Evolutionary conservation across 2,888 invertebrate species (phyloP).

Genomic region (Dichetophora obliterata): DNA sequence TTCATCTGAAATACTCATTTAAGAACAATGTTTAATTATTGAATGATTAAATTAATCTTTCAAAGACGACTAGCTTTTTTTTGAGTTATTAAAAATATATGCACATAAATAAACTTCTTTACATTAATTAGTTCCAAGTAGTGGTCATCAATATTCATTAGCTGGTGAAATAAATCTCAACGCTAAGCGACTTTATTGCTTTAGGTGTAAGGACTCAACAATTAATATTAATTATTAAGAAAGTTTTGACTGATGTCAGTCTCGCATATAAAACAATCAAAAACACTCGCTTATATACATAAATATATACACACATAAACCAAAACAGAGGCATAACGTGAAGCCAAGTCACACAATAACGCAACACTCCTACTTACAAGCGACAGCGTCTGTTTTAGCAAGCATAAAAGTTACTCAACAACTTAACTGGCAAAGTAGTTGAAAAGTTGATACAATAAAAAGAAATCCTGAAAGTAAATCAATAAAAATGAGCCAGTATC

Average conservation of each 20-base stretch:
- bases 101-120: not conserved
- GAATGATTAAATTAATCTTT: no score
- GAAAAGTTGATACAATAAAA: no score
- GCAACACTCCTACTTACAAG: not conserved
- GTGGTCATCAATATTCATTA: not conserved
- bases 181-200: not conserved
- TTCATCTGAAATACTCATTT: no score
- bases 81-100: no score
- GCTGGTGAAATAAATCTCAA: not conserved
- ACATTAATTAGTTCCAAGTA: not conserved
- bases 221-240: constrained; percentile 62
- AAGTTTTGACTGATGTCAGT: constrained; percentile 43
- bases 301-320: no score
- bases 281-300: no score
- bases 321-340: not conserved
- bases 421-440: no score
- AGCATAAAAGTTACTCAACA: no score
- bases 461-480: no score
- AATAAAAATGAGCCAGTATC: no score
- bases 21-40: no score
- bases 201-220: constrained; percentile 37
- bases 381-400: not conserved
- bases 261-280: not conserved
- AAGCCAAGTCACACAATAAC: not conserved
- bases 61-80: no score